Evolutionary conservation across 2,113 vertebrate genomes (phyloP), one percentile per base, ranked within the genome.

Genomic region (Corythoichthys intestinalis): DNA sequence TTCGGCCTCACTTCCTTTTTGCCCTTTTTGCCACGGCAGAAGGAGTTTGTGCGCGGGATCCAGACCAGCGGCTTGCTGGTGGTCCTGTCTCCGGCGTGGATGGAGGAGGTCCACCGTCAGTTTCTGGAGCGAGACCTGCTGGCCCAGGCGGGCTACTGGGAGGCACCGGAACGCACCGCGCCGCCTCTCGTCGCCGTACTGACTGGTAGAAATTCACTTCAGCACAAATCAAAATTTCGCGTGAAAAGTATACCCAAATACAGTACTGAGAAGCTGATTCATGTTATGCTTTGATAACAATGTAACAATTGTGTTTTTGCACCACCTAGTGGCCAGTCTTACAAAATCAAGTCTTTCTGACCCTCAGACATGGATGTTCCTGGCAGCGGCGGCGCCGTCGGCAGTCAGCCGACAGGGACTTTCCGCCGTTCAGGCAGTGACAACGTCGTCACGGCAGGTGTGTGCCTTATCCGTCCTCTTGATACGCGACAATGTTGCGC

Each of bases 61-160:
- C 97, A 98, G 82, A 94, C 90, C 90, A 96, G 94, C 12, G 96
- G 97, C 0, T 93, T 96, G 61, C 81, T 98, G 10, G 94, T 99
- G 90, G 93, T 98, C 28, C 93, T 99, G 84, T 98, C 96, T 39
- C 95, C 95, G 88, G 86, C 92, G 66, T 99, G 97, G 97, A 94
- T 97, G 0, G 97, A 99, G 88, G 96, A 98, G 60, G 90, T 98
- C 0, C 97, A 96, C 84, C 93, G 95, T 54, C 96, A 97, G 80
- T 92, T 99, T 37, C 81, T 98, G 0, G 95, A 98, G 75, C 92
- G 92, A 61, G 98, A 98, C 89, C 93, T 99, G 86, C 91, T 99
- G 52, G 95, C 91, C 0, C 96, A 98, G 75, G 95, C 95, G 0
- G 96, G 96, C 34, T 98, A 96, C 91, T 96, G 94, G 91, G 93